Conservation (phyloP, 2,888 invertebrate species). For the Acleris literana region DNA sequence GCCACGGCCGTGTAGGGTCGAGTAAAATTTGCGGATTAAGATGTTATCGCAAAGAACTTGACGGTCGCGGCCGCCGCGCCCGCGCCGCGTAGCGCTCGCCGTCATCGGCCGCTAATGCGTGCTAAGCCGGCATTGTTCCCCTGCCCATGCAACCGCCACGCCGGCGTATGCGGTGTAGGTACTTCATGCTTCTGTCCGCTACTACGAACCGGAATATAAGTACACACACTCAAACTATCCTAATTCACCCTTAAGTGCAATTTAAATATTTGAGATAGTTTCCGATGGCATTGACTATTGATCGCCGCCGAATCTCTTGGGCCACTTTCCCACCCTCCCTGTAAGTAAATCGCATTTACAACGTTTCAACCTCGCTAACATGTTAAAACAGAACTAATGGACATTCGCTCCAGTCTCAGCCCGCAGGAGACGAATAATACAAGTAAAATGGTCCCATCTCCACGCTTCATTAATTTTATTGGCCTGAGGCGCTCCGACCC, state of each 20-base stretch:
- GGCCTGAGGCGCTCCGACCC: constrained; percentile 79
- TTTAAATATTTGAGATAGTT: constrained; percentile 57
- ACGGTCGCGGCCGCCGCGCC: constrained; percentile 56
- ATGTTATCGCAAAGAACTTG: constrained; percentile 70
- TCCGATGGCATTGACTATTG: constrained; percentile 69
- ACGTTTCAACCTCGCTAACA: constrained; percentile 84
- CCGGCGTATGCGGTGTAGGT: neutral
- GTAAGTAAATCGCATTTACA: constrained; percentile 83
- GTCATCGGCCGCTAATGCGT: constrained; percentile 66
- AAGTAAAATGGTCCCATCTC: constrained; percentile 84
- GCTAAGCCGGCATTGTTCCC: constrained; percentile 67
- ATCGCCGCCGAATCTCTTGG: constrained; percentile 71
- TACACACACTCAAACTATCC: constrained; percentile 1
- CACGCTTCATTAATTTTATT: constrained; percentile 84
- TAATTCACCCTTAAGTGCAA: constrained; percentile 27
- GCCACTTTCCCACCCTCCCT: constrained; percentile 80
- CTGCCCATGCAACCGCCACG: constrained; percentile 20
- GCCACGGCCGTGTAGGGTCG: constrained; percentile 48
- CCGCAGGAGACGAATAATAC: constrained; percentile 83
- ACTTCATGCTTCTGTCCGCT: constrained; percentile 19
- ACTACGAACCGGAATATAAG: constrained; percentile 1
- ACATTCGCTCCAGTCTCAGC: constrained; percentile 83
- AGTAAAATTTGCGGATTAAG: constrained; percentile 68
- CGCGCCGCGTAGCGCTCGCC: constrained; percentile 44
- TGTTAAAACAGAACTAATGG: constrained; percentile 84